Conservation (phyloP, 2,888 invertebrate species). For the Cephus rjabovi region DNA sequence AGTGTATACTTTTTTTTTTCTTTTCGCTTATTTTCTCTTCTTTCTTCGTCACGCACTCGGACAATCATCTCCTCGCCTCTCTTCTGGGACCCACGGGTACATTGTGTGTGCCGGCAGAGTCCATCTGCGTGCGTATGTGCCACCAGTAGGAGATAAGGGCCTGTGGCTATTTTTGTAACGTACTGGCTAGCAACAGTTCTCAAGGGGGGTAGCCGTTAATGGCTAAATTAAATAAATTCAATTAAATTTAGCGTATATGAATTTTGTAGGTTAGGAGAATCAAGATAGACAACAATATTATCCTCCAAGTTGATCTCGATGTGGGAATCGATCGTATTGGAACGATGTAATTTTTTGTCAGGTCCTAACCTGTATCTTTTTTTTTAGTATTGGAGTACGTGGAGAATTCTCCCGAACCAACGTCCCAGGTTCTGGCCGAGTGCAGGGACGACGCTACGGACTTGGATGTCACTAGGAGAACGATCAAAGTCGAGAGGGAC, state of each 20-base stretch:
- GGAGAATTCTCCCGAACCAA: slow-evolving; percentile 25
- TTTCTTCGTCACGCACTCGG: slow-evolving; percentile 7
- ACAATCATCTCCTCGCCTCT: neutral
- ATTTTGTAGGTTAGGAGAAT: neutral
- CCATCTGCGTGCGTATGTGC: slow-evolving; percentile 22
- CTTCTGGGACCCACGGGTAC: neutral
- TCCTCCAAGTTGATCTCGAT: neutral
- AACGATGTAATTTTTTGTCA: slow-evolving; percentile 1
- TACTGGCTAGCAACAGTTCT: slow-evolving; percentile 56
- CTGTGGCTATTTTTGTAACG: slow-evolving; percentile 55
- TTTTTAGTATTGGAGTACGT: slow-evolving; percentile 29
- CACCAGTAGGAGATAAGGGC: slow-evolving; percentile 48
- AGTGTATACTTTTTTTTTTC: slow-evolving; percentile 17
- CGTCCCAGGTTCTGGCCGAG: slow-evolving; percentile 26
- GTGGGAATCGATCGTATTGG: neutral
- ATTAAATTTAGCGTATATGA: neutral
- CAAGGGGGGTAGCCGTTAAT: neutral
- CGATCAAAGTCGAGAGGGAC: slow-evolving; percentile 31
- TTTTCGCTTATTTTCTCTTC: slow-evolving; percentile 14
- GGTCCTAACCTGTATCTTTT: neutral
- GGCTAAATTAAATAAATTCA: neutral
- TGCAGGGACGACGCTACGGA: slow-evolving; percentile 17
- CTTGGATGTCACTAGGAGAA: neutral
- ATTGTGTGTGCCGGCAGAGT: slow-evolving; percentile 11
- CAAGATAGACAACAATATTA: neutral